A percentile compares a stretch with the other conserved stretches of the same genome.
Evolutionary conservation across 2,113 vertebrate genomes (phyloP).

Genomic region (Hydrochoerus hydrochaeris): DNA sequence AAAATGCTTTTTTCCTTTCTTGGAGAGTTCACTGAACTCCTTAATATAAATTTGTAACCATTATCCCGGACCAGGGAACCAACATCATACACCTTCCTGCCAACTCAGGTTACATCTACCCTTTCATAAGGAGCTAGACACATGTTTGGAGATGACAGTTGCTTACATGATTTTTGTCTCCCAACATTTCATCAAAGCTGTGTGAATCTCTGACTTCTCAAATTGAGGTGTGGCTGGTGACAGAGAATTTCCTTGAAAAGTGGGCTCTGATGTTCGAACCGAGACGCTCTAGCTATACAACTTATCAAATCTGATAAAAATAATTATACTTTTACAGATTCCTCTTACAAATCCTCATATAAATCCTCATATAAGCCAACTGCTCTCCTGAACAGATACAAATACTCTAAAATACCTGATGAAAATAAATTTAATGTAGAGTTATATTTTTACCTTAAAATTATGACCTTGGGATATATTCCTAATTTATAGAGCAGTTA

Average conservation of each 20-base stretch:
- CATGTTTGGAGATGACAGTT: background rate
- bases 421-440: background rate
- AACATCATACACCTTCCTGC: background rate
- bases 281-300: background rate
- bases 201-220: background rate
- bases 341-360: background rate
- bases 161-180: background rate
- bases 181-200: background rate
- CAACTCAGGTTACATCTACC: background rate
- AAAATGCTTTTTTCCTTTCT: background rate
- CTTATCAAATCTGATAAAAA: background rate
- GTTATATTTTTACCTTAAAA: background rate
- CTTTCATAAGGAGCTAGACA: background rate
- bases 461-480: background rate
- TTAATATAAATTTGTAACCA: constrained; percentile 13
- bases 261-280: background rate
- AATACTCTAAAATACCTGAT: background rate
- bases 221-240: rapidly evolving
- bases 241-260: background rate
- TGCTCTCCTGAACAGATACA: constrained; percentile 18
- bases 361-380: background rate
- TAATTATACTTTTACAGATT: background rate
- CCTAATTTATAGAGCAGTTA: background rate
- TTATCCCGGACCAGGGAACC: background rate
- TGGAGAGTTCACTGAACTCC: background rate